Conservation (phyloP, 2,797 vertebrate species). For the Myotis daubentonii region DNA sequence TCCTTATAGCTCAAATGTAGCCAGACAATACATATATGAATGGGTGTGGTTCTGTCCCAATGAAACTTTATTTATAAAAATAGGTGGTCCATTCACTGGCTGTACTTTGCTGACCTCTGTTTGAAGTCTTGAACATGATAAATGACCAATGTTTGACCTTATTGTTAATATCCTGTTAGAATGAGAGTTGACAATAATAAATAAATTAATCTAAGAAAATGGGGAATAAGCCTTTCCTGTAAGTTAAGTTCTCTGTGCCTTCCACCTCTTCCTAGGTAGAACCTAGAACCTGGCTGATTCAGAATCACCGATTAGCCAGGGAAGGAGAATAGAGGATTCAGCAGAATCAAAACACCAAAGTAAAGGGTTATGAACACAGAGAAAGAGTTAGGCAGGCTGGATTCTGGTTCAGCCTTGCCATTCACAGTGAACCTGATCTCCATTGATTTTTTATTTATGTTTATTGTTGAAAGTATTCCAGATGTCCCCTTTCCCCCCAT, state of each 20-base stretch:
- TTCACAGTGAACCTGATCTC: not conserved
- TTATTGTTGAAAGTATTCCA: not conserved
- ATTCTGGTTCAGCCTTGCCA: not conserved
- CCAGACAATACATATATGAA: not conserved
- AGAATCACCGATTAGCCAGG: not conserved
- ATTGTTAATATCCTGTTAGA: not conserved
- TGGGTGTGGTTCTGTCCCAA: not conserved
- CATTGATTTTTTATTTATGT: not conserved
- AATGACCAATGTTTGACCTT: not conserved
- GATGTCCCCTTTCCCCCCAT: not conserved
- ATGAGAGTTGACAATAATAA: not conserved
- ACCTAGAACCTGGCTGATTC: not conserved
- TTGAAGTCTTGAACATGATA: not conserved
- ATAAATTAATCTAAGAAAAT: not conserved
- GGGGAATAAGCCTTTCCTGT: not conserved
- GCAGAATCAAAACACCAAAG: not conserved
- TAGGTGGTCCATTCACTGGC: not conserved
- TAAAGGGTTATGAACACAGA: not conserved
- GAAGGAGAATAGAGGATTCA: not conserved
- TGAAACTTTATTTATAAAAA: not conserved
- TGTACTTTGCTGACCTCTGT: not conserved
- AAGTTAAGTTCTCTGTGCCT: not conserved
- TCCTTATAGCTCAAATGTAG: not conserved
- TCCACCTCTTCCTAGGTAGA: not conserved
- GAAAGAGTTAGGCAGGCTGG: no score